These are phyloP conservation scores for Balearica regulorum DNA, from an alignment of 2,797 vertebrate genomes.

Conservation along the genomic window DNA sequence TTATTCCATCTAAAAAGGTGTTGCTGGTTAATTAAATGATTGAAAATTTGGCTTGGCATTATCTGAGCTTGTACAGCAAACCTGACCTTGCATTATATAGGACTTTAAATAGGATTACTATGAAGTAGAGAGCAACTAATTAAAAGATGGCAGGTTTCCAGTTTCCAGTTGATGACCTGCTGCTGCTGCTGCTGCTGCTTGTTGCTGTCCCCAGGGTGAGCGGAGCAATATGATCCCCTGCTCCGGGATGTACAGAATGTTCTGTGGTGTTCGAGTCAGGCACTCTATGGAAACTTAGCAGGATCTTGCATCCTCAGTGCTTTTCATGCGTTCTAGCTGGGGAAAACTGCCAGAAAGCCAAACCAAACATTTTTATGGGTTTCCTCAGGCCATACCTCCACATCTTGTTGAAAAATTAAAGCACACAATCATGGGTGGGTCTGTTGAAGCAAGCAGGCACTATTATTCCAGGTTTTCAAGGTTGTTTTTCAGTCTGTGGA, in stretches of 20 bases:
- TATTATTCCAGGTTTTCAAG: conserved; percentile 44
- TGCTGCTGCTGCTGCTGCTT: conserved; percentile 15
- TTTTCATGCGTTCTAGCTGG: conserved; percentile 43
- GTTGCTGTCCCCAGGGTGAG: conserved; percentile 45
- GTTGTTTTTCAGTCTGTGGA: background rate
- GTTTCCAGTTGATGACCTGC: conserved; percentile 48
- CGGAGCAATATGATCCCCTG: background rate
- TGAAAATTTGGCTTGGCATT: conserved; percentile 53
- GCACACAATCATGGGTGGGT: conserved; percentile 48
- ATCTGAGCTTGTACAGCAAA: conserved; percentile 18
- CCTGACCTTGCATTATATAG: background rate
- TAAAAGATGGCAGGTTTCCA: conserved; percentile 57
- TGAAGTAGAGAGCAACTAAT: conserved; percentile 44
- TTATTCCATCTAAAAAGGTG: conserved; percentile 17
- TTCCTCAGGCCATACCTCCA: conserved; percentile 58
- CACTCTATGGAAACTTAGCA: conserved; percentile 55
- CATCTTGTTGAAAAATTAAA: conserved; percentile 65
- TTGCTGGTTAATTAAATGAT: conserved; percentile 37
- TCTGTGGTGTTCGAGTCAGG: conserved; percentile 57
- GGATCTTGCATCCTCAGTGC: conserved; percentile 44
- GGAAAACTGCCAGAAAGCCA: conserved; percentile 63
- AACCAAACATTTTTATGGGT: conserved; percentile 75
- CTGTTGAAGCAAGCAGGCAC: conserved; percentile 44
- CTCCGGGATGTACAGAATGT: conserved; percentile 64
- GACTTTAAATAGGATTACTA: conserved; percentile 30